These are phyloP conservation scores for Drosophila pandora DNA, from an alignment of 1,140 invertebrate species.

Conservation along the genomic window DNA sequence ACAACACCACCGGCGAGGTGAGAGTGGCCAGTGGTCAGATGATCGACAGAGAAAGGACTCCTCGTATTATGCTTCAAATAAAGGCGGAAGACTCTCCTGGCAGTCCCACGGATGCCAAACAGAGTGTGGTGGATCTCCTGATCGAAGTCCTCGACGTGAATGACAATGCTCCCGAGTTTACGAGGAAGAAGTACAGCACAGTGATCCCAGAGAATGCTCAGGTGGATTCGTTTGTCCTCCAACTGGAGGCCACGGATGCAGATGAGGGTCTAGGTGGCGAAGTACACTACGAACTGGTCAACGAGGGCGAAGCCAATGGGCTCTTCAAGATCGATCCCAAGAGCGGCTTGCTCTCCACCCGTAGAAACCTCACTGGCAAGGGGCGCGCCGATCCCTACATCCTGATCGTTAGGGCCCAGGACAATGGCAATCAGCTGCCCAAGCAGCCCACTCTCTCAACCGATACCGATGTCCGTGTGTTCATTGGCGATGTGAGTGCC, in stretches of 20 bases:
- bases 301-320: slow-evolving; percentile 89
- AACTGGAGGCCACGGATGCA: slow-evolving; percentile 91
- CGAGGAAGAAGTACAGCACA: slow-evolving; percentile 84
- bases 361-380: slow-evolving; percentile 86
- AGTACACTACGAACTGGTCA: slow-evolving; percentile 88
- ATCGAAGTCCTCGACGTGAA: slow-evolving; percentile 92
- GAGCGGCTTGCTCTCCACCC: slow-evolving; percentile 89
- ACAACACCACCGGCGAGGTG: slow-evolving; percentile 88
- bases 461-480: slow-evolving; percentile 87
- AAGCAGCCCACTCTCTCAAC: slow-evolving; percentile 85
- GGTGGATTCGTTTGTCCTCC: slow-evolving; percentile 87
- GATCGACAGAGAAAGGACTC: slow-evolving; percentile 90
- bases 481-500: slow-evolving; percentile 91
- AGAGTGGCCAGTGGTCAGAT: slow-evolving; percentile 88
- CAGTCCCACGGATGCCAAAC: slow-evolving; percentile 87
- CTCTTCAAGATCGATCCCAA: slow-evolving; percentile 88
- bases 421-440: slow-evolving; percentile 87
- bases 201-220: slow-evolving; percentile 89
- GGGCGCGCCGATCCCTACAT: slow-evolving; percentile 90
- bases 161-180: slow-evolving; percentile 88
- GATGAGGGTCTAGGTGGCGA: slow-evolving; percentile 89
- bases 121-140: slow-evolving; percentile 86
- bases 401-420: slow-evolving; percentile 88
- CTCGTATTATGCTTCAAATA: slow-evolving; percentile 88
- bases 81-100: slow-evolving; percentile 90